Conservation (phyloP, 2,113 vertebrate species). For the Pelusios castaneus region DNA sequence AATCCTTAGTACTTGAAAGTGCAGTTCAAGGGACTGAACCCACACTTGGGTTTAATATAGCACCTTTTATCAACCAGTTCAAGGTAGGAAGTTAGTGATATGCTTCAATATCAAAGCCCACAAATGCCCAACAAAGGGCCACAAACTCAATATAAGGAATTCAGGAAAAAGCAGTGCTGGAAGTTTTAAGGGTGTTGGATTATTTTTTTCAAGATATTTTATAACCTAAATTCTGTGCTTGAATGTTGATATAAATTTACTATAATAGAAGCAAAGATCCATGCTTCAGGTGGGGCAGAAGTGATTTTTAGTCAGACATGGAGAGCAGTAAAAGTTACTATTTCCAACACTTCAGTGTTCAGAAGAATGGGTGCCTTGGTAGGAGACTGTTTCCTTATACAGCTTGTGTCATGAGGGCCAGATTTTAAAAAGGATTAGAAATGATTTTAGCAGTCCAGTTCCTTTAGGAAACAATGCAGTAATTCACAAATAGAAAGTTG, state of each 20-base stretch:
- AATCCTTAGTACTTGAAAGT: conserved; percentile 88
- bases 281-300: background rate
- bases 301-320: background rate
- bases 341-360: background rate
- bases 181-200: background rate
- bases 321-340: background rate
- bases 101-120: background rate
- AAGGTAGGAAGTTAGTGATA: conserved; percentile 78
- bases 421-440: background rate
- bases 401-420: background rate
- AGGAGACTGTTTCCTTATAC: background rate
- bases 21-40: conserved; percentile 92
- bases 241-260: background rate
- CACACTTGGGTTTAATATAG: conserved; percentile 93
- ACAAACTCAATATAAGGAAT: background rate
- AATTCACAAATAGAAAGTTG: background rate
- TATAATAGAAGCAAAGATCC: background rate
- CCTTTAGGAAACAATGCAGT: background rate
- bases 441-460: background rate
- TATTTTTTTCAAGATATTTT: background rate
- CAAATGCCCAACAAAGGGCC: background rate
- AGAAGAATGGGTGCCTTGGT: background rate
- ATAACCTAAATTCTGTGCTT: background rate
- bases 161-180: background rate
- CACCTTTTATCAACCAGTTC: conserved; percentile 98